Evolutionary conservation across 2,888 invertebrate genomes (phyloP), one percentile per base, ranked within the genome.

Genomic region (Oxyteleia sp.): DNA sequence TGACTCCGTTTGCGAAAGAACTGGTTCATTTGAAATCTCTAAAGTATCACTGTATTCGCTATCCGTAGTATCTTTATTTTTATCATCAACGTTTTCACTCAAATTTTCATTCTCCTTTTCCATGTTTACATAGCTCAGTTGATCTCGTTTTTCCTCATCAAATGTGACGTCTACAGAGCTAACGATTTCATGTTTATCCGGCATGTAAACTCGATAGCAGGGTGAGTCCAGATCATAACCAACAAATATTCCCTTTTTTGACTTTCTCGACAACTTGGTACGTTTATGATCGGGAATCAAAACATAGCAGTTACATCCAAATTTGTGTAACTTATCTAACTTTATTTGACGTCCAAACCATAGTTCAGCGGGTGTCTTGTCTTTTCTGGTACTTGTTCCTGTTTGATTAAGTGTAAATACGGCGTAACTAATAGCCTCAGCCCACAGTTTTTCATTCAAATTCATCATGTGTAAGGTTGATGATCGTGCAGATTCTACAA

Each of bases 181-280:
- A 0, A 86, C 51, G 11, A 87, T 83, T 43, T 88, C 84, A 26
- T 55, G 51, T 61, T 71, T 53, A 0, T 84, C 66, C 18, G 18
- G 20, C 0, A 85, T 0, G 45, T 83, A 86, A 0, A 87, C 49
- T 74, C 85, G 82, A 35, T 82, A 87, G 4, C 86, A 38, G 2
- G 84, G 83, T 8, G 84, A 72, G 13, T 88, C 85, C 11, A 83
- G 13, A 20, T 89, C 87, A 26, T 88, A 88, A 0, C 87, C 84
- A 4, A 88, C 86, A 38, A 89, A 69, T 29, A 86, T 79, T 51
- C 45, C 45, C 8, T 45, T 18, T 16, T 1, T 1, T 2, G 45
- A 45, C 10, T 45, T 45, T 16, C 11, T 16, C 4, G 16, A 2
- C 45, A 18, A 16, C 11, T 45, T 45, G 2, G 1, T 45, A 0